These are phyloP conservation scores for Aphodius granarius DNA, from an alignment of 2,888 invertebrate species.

Conservation along the genomic window DNA sequence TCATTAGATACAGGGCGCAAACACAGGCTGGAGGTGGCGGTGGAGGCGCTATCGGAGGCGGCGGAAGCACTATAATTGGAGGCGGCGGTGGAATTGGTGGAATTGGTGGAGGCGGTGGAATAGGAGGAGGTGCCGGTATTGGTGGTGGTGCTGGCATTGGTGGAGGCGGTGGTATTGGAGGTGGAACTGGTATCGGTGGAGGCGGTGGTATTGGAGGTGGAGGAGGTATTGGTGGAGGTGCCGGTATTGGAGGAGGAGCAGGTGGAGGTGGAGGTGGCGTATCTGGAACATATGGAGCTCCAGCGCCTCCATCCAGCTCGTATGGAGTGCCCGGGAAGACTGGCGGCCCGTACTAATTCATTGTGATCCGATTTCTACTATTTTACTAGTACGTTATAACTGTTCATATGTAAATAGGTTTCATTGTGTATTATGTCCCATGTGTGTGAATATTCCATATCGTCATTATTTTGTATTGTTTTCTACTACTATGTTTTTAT, in stretches of 20 bases:
- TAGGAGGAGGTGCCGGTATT: constrained; percentile 48
- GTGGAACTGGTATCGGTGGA: constrained; percentile 48
- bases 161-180: constrained; percentile 49
- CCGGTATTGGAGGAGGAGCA: constrained; percentile 45
- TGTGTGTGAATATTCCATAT: constrained; percentile 21
- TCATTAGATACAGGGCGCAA: constrained; percentile 82
- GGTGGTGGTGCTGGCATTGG: constrained; percentile 46
- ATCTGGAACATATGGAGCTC: constrained; percentile 40
- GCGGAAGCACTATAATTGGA: constrained; percentile 41
- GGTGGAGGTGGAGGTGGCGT: constrained; percentile 32
- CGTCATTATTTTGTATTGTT: constrained; percentile 11
- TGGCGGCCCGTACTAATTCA: constrained; percentile 47
- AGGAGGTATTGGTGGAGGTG: constrained; percentile 48
- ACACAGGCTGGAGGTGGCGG: constrained; percentile 56
- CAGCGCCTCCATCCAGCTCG: constrained; percentile 38
- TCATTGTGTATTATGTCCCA: constrained; percentile 14
- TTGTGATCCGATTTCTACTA: constrained; percentile 24
- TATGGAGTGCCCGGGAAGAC: constrained; percentile 52
- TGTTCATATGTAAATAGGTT: constrained; percentile 23
- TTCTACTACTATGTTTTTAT: not conserved
- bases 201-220: constrained; percentile 46
- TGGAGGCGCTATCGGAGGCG: constrained; percentile 40
- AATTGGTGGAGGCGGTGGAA: constrained; percentile 51
- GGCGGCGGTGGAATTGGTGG: constrained; percentile 34
- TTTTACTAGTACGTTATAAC: not conserved